phyloP scores from a whole-genome alignment of 2,888 invertebrate genomes.

The Malachius bipustulatus region DNA sequence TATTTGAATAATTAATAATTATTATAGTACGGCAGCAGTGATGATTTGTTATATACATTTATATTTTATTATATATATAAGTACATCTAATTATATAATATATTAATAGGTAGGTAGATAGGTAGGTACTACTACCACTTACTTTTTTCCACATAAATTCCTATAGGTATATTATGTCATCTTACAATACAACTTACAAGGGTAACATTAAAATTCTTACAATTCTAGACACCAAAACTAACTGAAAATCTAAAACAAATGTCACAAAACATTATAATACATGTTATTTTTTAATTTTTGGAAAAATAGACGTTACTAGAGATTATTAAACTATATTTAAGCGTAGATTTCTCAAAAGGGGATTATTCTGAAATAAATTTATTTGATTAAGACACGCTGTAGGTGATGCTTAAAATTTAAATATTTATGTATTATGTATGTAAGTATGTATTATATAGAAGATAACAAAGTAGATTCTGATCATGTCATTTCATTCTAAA shows the following conservation, averaged over 20 bases:
- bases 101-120: too few relatives aligned
- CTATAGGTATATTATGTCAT: too few relatives aligned
- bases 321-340: constrained; percentile 5
- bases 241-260: too few relatives aligned
- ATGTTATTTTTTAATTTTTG: constrained; percentile 11
- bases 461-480: too few relatives aligned
- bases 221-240: constrained; percentile 20
- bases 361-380: constrained; percentile 5
- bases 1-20: constrained; percentile 2
- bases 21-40: constrained; percentile 24
- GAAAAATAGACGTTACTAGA: constrained; percentile 15
- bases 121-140: too few relatives aligned
- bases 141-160: too few relatives aligned
- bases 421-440: constrained; percentile 11
- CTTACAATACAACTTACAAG: too few relatives aligned
- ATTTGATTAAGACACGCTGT: constrained; percentile 26
- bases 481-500: too few relatives aligned
- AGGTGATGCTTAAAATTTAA: constrained; percentile 25
- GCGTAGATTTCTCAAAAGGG: constrained; percentile 3
- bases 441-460: constrained; percentile 12
- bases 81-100: too few relatives aligned
- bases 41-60: not conserved
- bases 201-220: not conserved
- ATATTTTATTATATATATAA: too few relatives aligned
- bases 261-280: constrained; percentile 10